Evolutionary conservation across 92 coral and sea anemone species (phyloP).

Genomic region (Meandrina meandrites): DNA sequence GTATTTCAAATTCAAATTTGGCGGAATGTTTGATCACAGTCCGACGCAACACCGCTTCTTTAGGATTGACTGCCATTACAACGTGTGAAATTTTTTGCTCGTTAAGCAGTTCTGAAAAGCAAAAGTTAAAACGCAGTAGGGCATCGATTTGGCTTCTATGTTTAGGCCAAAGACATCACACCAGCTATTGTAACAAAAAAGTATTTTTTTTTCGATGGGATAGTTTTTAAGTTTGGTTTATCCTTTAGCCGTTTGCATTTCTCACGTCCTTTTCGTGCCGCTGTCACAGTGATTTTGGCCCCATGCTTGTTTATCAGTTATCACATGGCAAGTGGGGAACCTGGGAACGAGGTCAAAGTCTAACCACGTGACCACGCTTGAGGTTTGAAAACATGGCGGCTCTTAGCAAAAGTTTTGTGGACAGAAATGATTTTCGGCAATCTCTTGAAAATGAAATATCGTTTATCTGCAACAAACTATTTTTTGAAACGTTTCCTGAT

Average conservation of each 20-base stretch:
- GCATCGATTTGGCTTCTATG: not conserved
- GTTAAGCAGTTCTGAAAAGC: not conserved
- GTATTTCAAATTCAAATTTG: conserved; percentile 5
- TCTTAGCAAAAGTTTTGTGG: not conserved
- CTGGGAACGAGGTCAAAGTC: not conserved
- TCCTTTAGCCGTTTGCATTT: not conserved
- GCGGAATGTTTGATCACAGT: conserved; percentile 10
- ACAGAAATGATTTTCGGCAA: not conserved
- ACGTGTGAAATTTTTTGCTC: conserved; percentile 9
- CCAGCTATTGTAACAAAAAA: no score
- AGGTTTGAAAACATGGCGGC: not conserved
- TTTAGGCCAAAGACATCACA: not conserved
- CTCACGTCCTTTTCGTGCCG: no score
- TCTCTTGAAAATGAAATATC: not conserved
- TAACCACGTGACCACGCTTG: not conserved
- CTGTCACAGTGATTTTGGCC: no score
- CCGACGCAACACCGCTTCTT: not conserved
- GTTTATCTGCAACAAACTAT: not conserved
- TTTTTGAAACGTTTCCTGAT: not conserved
- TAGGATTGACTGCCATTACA: not conserved
- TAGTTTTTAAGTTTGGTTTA: not conserved
- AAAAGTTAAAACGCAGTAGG: no score
- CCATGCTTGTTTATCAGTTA: conserved; percentile 16
- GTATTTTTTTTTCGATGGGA: not conserved
- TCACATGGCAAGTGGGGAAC: not conserved